A percentile compares a stretch with the other conserved stretches of the same genome.
Evolutionary conservation across 2,797 vertebrate species (phyloP).

Genomic region (Columba guinea): DNA sequence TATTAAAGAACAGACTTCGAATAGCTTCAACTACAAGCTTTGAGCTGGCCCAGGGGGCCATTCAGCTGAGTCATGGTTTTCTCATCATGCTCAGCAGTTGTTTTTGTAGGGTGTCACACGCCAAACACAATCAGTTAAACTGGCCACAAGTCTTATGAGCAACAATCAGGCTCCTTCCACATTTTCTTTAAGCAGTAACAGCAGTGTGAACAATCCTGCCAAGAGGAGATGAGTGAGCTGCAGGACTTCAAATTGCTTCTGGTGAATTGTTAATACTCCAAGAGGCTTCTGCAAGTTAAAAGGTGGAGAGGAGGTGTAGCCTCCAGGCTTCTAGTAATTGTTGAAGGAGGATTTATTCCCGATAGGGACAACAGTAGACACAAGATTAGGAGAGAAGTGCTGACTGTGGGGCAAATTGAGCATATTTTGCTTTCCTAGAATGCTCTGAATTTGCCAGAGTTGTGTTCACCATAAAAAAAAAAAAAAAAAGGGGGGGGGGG

Average conservation of each 20-base stretch:
- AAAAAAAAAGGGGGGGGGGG: no score
- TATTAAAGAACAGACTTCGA: background rate
- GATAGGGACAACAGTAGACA: background rate
- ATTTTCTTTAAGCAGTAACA: background rate
- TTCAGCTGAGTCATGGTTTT: background rate
- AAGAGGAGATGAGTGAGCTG: background rate
- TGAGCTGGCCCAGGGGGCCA: background rate
- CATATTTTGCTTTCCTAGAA: background rate
- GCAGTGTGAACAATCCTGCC: background rate
- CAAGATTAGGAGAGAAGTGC: background rate
- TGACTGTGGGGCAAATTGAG: background rate
- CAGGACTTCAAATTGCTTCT: background rate
- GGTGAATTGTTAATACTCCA: background rate
- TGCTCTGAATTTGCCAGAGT: background rate
- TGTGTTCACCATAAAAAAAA: background rate
- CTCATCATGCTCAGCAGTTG: background rate
- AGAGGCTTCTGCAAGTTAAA: background rate
- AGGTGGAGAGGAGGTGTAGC: background rate
- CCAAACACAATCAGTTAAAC: background rate
- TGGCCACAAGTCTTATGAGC: background rate
- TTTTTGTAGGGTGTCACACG: background rate
- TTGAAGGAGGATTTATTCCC: background rate
- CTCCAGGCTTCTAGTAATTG: background rate
- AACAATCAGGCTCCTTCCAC: background rate
- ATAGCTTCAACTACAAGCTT: background rate